Evolutionary conservation across 2,888 invertebrate genomes (phyloP).

Genomic region (Caenorhabditis doughertyi): DNA sequence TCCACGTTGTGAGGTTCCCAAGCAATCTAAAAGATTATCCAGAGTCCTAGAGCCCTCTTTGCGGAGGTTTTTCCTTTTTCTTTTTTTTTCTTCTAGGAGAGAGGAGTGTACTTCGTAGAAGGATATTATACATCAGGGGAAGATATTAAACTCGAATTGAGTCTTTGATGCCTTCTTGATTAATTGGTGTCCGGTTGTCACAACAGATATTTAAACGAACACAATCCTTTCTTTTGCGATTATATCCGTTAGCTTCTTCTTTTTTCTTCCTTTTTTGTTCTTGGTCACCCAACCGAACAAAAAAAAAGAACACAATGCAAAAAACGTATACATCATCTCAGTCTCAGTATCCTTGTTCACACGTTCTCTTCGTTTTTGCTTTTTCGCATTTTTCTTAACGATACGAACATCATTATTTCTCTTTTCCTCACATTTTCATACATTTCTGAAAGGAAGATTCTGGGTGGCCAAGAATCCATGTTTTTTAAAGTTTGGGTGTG

Average conservation of each 20-base stretch:
- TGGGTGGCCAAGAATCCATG: not conserved
- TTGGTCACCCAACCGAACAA: slow-evolving; percentile 14
- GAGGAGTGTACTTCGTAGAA: slow-evolving; percentile 9
- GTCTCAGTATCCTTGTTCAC: not conserved
- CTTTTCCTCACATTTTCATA: slow-evolving; percentile 38
- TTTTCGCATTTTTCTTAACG: slow-evolving; percentile 45
- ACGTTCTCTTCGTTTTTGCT: not conserved
- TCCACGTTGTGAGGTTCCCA: slow-evolving; percentile 66
- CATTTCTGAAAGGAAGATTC: slow-evolving; percentile 35
- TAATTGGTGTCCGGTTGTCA: not conserved
- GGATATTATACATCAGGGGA: not conserved
- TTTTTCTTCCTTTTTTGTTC: slow-evolving; percentile 7
- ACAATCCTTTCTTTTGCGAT: not conserved
- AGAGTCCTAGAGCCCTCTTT: slow-evolving; percentile 23
- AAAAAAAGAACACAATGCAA: slow-evolving; percentile 45
- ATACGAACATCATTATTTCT: slow-evolving; percentile 55
- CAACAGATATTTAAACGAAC: not conserved
- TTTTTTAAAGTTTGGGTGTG: too few species aligned
- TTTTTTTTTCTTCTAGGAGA: slow-evolving; percentile 13
- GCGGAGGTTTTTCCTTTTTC: slow-evolving; percentile 33
- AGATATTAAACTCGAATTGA: not conserved
- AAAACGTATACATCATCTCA: slow-evolving; percentile 50
- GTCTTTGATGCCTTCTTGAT: not conserved
- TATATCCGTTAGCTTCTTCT: slow-evolving; percentile 15
- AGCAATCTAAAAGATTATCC: slow-evolving; percentile 68